phyloP scores from a whole-genome alignment of 53 echinoderm and acorn worm species.

The Henricia sp. region DNA sequence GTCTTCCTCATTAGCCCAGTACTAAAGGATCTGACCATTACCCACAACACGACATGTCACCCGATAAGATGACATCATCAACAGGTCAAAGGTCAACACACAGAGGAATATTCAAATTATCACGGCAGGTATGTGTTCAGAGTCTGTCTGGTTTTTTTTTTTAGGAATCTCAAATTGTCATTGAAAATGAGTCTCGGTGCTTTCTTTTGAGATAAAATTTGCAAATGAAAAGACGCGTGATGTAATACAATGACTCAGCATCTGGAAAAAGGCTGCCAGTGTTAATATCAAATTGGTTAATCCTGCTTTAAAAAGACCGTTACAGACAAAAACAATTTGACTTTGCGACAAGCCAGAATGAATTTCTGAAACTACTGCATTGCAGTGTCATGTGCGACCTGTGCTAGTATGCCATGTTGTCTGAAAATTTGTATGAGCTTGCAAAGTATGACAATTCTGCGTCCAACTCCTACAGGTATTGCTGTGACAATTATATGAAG shows the following conservation, averaged over 20 bases:
- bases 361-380: too few relatives aligned
- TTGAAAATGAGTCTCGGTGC: background rate
- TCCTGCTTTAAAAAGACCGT: background rate
- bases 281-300: background rate
- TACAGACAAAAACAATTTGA: too few relatives aligned
- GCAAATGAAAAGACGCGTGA: background rate
- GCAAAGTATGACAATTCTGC: too few relatives aligned
- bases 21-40: background rate
- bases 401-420: too few relatives aligned
- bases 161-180: background rate
- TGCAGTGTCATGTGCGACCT: too few relatives aligned
- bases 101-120: slow-evolving; percentile 15
- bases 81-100: background rate
- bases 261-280: background rate
- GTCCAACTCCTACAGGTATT: too few relatives aligned
- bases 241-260: background rate
- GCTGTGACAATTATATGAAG: too few relatives aligned
- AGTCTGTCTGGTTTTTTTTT: too few relatives aligned
- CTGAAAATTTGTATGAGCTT: too few relatives aligned
- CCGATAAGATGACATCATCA: background rate
- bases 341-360: too few relatives aligned
- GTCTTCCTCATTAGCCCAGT: background rate
- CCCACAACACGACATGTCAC: slow-evolving; percentile 41
- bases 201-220: background rate
- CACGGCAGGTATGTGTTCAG: background rate